Percentiles rank a stretch among this genome's conserved stretches.
Evolutionary conservation across 1,140 invertebrate genomes (phyloP).

Genomic region (Sitophilus oryzae): DNA sequence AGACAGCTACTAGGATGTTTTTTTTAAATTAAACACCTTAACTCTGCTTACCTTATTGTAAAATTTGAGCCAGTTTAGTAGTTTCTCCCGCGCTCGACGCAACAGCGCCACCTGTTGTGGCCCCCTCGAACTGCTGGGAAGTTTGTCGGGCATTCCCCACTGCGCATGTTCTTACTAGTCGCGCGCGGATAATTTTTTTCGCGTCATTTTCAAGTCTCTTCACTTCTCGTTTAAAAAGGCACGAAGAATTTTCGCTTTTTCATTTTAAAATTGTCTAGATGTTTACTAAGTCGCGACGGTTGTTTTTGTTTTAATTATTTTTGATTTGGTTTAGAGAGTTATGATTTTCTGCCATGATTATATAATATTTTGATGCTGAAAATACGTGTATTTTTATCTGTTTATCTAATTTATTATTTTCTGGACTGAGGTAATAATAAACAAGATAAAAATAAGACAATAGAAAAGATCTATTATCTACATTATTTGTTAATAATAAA

Average conservation of each 20-base stretch:
- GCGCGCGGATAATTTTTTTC: not conserved
- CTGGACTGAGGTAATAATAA: too few species aligned
- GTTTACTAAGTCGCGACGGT: not conserved
- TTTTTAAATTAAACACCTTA: too few species aligned
- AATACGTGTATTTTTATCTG: too few species aligned
- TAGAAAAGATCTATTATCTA: too few species aligned
- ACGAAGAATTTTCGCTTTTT: not conserved
- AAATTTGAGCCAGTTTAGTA: constrained; percentile 33
- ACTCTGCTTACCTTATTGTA: constrained; percentile 33
- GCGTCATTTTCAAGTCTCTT: not conserved
- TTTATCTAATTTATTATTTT: too few species aligned
- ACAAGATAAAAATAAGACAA: too few species aligned
- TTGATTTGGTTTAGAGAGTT: not conserved
- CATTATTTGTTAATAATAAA: too few species aligned
- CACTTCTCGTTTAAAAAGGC: not conserved
- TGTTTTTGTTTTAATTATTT: not conserved
- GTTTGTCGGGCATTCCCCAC: not conserved
- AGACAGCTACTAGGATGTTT: too few species aligned
- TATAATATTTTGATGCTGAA: too few species aligned
- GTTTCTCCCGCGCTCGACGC: constrained; percentile 33
- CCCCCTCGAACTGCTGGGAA: not conserved
- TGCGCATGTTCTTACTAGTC: not conserved
- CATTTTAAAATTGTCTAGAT: not conserved
- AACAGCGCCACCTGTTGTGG: constrained; percentile 21
- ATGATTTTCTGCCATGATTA: too few species aligned